phyloP scores from a whole-genome alignment of 2,888 invertebrate genomes.

The Myopa tessellatipennis region DNA sequence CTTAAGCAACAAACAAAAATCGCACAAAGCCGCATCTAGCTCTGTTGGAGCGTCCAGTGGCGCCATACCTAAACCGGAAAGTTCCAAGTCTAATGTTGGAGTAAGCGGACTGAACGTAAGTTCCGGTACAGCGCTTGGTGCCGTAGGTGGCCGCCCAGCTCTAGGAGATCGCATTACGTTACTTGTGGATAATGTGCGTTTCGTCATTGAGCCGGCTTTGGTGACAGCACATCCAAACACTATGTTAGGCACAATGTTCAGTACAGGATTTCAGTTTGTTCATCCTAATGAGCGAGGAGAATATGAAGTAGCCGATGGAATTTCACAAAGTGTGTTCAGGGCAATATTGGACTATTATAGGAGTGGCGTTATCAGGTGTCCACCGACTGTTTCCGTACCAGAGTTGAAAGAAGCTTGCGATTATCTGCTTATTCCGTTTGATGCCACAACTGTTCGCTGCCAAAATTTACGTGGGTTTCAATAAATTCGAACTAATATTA shows the following conservation, averaged over 20 bases:
- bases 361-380: slow-evolving; percentile 91
- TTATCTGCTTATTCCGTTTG: slow-evolving; percentile 97
- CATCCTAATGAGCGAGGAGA: slow-evolving; percentile 97
- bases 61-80: slow-evolving; percentile 58
- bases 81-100: slow-evolving; percentile 18
- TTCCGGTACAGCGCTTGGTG: background rate
- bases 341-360: slow-evolving; percentile 96
- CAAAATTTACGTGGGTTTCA: slow-evolving; percentile 88
- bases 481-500: no score
- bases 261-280: slow-evolving; percentile 89
- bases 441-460: slow-evolving; percentile 93
- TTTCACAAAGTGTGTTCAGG: slow-evolving; percentile 93
- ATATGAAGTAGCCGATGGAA: slow-evolving; percentile 96
- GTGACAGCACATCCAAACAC: slow-evolving; percentile 97
- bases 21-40: slow-evolving; percentile 50
- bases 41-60: slow-evolving; percentile 50
- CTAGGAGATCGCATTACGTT: slow-evolving; percentile 82
- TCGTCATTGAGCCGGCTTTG: slow-evolving; percentile 91
- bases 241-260: slow-evolving; percentile 99
- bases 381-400: slow-evolving; percentile 94
- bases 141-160: slow-evolving; percentile 45
- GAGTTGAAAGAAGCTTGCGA: slow-evolving; percentile 98
- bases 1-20: slow-evolving; percentile 47
- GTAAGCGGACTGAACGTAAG: background rate
- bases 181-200: slow-evolving; percentile 96